phyloP scores from a whole-genome alignment of 1,140 invertebrate species.

The Antheraea mylitta region DNA sequence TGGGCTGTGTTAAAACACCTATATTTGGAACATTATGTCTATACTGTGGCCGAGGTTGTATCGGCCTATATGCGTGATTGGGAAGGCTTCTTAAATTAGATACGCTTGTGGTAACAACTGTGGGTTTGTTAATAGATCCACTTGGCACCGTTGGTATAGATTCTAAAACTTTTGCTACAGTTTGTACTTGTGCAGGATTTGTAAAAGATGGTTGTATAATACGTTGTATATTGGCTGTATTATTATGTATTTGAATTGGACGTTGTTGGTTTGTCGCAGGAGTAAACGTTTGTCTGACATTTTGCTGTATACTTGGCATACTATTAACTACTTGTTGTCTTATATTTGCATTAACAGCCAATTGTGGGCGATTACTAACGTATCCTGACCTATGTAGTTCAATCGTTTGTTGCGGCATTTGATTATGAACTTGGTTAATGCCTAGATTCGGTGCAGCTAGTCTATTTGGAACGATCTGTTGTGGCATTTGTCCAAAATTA shows the following conservation, averaged over 20 bases:
- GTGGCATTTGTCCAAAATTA: slow-evolving; percentile 12
- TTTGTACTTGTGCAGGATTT: slow-evolving; percentile 15
- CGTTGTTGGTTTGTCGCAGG: slow-evolving; percentile 1
- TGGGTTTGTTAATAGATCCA: slow-evolving; percentile 1
- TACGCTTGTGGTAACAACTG: slow-evolving; percentile 6
- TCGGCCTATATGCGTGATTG: slow-evolving; percentile 26
- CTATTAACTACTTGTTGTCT: neutral
- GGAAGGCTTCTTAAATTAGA: slow-evolving; percentile 13
- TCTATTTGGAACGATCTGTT: slow-evolving; percentile 21
- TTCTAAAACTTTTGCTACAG: slow-evolving; percentile 14
- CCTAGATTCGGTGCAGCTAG: slow-evolving; percentile 29
- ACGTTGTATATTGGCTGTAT: neutral
- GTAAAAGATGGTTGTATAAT: neutral
- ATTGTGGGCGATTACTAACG: slow-evolving; percentile 20
- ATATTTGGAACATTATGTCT: slow-evolving; percentile 20
- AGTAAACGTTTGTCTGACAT: slow-evolving; percentile 7
- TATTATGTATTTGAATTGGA: slow-evolving; percentile 6
- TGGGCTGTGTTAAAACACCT: neutral
- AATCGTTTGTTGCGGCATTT: neutral
- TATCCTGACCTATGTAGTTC: slow-evolving; percentile 17
- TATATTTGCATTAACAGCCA: slow-evolving; percentile 2
- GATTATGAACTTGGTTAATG: slow-evolving; percentile 9
- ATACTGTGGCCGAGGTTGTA: slow-evolving; percentile 31
- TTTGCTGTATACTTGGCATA: slow-evolving; percentile 2
- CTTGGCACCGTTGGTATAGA: neutral